Percentiles rank a stretch among this genome's conserved stretches.
Evolutionary conservation across 2,797 vertebrate genomes (phyloP).

Genomic region (Chanos chanos): DNA sequence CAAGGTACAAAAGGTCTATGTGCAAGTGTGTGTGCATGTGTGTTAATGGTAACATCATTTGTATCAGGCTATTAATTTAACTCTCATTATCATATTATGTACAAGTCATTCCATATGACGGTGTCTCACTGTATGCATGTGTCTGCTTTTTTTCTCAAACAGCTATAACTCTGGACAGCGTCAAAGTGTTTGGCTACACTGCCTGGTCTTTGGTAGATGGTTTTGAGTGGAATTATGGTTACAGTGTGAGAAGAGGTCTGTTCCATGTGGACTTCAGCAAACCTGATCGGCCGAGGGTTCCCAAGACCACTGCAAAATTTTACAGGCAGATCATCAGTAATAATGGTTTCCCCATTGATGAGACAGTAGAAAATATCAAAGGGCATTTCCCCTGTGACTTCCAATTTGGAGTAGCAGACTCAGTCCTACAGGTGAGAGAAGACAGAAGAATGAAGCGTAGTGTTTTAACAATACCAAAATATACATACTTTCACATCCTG

Average conservation of each 20-base stretch:
- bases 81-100: no score
- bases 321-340: conserved; percentile 79
- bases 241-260: conserved; percentile 79
- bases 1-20: conserved; percentile 74
- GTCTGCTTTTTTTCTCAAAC: conserved; percentile 23
- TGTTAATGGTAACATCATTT: no score
- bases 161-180: conserved; percentile 82
- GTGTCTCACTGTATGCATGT: neutral
- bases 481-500: no score
- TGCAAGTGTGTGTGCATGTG: neutral
- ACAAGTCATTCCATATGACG: no score
- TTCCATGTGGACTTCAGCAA: conserved; percentile 86
- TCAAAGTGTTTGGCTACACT: conserved; percentile 86
- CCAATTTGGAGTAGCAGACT: conserved; percentile 90
- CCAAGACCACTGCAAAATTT: conserved; percentile 87
- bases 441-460: no score
- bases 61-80: no score
- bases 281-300: conserved; percentile 71
- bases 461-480: no score
- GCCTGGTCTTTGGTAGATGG: conserved; percentile 94
- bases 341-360: conserved; percentile 78
- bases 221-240: conserved; percentile 90
- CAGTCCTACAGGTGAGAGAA: conserved; percentile 87
- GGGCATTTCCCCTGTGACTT: conserved; percentile 88
- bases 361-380: conserved; percentile 52